These are phyloP conservation scores for Euschistus heros DNA, from an alignment of 1,140 invertebrate species.

Conservation along the genomic window DNA sequence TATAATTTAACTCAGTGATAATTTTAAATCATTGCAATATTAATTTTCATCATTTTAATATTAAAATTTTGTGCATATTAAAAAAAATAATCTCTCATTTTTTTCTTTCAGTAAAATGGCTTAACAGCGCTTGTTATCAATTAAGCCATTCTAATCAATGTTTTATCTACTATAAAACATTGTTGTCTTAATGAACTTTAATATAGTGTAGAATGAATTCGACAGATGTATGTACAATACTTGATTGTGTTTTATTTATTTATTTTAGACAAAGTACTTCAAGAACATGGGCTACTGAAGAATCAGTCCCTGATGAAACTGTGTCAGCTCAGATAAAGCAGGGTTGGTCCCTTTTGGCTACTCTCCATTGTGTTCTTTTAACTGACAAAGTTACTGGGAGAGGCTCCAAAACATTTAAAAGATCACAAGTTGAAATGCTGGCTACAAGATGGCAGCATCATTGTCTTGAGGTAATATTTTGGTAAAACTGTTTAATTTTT, in stretches of 20 bases:
- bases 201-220: no score
- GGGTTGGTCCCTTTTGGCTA: constrained; percentile 91
- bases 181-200: no score
- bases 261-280: constrained; percentile 30
- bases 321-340: constrained; percentile 83
- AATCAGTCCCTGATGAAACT: constrained; percentile 69
- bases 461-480: constrained; percentile 66
- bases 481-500: background rate
- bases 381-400: constrained; percentile 70
- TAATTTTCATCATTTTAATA: no score
- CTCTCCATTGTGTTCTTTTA: constrained; percentile 89
- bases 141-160: no score
- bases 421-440: constrained; percentile 92
- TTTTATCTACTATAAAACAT: no score
- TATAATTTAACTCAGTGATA: no score
- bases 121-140: no score
- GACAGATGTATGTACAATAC: no score
- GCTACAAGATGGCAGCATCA: constrained; percentile 97
- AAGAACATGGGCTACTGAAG: constrained; percentile 51
- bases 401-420: constrained; percentile 72
- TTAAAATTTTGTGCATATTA: no score
- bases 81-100: no score
- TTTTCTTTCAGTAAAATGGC: no score
- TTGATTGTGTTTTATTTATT: background rate
- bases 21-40: no score